A percentile compares a stretch with the other conserved stretches of the same genome.
phyloP scores from a whole-genome alignment of 2,113 vertebrate species.

The Platysternon megacephalum region DNA sequence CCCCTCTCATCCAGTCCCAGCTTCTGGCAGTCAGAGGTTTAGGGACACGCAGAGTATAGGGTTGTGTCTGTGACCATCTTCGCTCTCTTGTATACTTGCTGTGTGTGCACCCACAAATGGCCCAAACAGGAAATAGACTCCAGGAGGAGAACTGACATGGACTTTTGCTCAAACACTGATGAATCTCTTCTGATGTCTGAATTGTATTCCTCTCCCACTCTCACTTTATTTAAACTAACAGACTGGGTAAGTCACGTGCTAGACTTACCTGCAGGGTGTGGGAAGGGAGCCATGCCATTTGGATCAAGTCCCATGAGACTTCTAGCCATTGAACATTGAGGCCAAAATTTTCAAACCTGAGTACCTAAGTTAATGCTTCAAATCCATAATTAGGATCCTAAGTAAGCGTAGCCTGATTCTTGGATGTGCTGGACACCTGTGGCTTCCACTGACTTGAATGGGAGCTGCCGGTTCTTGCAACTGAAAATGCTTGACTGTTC shows the following conservation, averaged over 20 bases:
- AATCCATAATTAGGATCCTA: not conserved
- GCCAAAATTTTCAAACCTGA: not conserved
- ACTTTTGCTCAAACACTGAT: constrained; percentile 57
- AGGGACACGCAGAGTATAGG: too few relatives aligned
- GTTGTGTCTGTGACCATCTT: too few relatives aligned
- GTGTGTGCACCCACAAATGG: rapidly evolving
- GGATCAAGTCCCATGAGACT: constrained; percentile 52
- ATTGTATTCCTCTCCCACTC: constrained; percentile 49
- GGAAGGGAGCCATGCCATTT: constrained; percentile 61
- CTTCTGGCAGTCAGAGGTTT: too few relatives aligned
- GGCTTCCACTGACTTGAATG: not conserved
- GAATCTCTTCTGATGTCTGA: constrained; percentile 61
- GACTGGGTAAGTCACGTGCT: constrained; percentile 64
- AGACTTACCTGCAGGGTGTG: constrained; percentile 69
- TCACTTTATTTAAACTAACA: constrained; percentile 69
- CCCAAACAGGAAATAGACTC: rapidly evolving
- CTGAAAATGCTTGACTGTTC: not conserved
- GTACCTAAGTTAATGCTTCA: not conserved
- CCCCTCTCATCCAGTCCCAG: too few relatives aligned
- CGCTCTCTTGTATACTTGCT: not conserved
- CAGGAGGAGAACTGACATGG: constrained; percentile 7
- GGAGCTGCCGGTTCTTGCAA: not conserved
- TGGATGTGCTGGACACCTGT: not conserved
- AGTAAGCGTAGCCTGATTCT: not conserved
- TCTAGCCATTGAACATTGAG: not conserved